These are phyloP conservation scores for Mylabris phalerata DNA, from an alignment of 1,140 invertebrate genomes.

Conservation along the genomic window DNA sequence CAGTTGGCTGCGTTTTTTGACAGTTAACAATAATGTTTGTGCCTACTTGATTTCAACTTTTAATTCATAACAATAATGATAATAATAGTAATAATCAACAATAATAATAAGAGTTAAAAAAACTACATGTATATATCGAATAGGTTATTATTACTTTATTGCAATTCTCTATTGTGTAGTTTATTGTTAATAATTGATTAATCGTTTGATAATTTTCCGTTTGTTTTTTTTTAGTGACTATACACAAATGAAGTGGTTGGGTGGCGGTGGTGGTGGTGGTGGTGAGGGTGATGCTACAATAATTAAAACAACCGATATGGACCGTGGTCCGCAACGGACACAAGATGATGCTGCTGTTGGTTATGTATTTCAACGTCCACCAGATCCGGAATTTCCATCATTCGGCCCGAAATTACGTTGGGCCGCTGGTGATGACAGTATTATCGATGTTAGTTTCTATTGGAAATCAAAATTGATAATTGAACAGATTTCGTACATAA, in stretches of 20 bases:
- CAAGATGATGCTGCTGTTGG: constrained; percentile 78
- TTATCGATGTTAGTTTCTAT: constrained; percentile 58
- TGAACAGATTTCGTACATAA: no score
- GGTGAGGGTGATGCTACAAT: constrained; percentile 35
- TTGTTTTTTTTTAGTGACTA: constrained; percentile 31
- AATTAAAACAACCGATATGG: constrained; percentile 38
- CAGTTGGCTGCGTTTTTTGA: no score
- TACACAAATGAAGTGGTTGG: constrained; percentile 43
- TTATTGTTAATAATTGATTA: not conserved
- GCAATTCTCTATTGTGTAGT: not conserved
- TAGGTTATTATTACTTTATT: not conserved
- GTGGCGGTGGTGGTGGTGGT: constrained; percentile 37
- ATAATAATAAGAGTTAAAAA: not conserved
- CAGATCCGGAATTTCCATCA: constrained; percentile 65
- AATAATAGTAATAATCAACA: not conserved
- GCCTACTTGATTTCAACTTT: no score
- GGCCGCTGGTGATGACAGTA: constrained; percentile 70
- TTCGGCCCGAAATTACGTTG: constrained; percentile 66
- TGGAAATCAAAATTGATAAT: no score
- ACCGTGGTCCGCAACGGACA: constrained; percentile 37
- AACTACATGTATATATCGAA: not conserved
- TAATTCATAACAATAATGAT: not conserved
- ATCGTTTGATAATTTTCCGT: not conserved
- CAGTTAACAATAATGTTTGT: no score
- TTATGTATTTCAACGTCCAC: constrained; percentile 78